A percentile compares a stretch with the other conserved stretches of the same genome.
Evolutionary conservation across 1,140 invertebrate genomes (phyloP).

Genomic region (Octopus bimaculoides): DNA sequence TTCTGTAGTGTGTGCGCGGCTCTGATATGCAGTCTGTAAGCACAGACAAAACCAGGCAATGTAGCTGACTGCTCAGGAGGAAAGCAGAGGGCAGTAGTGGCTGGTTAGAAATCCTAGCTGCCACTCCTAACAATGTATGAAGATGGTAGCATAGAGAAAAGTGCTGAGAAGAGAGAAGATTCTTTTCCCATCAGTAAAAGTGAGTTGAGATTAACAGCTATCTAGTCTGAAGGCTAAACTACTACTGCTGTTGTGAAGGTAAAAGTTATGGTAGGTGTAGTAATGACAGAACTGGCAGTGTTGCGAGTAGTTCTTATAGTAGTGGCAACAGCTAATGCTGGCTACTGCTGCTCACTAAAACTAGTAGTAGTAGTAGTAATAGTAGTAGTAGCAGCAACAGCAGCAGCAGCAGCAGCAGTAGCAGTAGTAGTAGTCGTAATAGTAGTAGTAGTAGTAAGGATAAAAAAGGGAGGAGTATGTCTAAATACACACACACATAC

Average conservation of each 20-base stretch:
- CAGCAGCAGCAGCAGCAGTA: background rate
- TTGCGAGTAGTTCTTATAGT: background rate
- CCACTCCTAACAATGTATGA: background rate
- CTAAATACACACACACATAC: background rate
- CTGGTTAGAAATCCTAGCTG: conserved; percentile 1
- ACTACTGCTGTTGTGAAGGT: background rate
- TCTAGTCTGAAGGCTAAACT: background rate
- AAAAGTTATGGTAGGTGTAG: background rate
- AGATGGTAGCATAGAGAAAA: conserved; percentile 3
- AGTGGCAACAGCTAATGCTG: background rate
- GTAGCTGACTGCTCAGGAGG: background rate
- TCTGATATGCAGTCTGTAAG: background rate
- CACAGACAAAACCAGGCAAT: conserved; percentile 4
- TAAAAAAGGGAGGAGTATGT: background rate
- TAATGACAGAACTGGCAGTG: background rate
- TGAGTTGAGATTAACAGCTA: background rate
- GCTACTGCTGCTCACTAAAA: background rate
- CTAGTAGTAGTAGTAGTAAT: background rate
- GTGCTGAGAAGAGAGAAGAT: background rate
- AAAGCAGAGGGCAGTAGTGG: background rate
- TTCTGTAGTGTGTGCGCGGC: no score
- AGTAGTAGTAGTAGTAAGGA: conserved; percentile 6
- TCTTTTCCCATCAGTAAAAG: conserved; percentile 2
- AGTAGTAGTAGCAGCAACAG: background rate
- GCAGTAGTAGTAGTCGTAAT: background rate